Evolutionary conservation across 2,113 vertebrate species (phyloP).

Genomic region (Pseudopipra pipra): DNA sequence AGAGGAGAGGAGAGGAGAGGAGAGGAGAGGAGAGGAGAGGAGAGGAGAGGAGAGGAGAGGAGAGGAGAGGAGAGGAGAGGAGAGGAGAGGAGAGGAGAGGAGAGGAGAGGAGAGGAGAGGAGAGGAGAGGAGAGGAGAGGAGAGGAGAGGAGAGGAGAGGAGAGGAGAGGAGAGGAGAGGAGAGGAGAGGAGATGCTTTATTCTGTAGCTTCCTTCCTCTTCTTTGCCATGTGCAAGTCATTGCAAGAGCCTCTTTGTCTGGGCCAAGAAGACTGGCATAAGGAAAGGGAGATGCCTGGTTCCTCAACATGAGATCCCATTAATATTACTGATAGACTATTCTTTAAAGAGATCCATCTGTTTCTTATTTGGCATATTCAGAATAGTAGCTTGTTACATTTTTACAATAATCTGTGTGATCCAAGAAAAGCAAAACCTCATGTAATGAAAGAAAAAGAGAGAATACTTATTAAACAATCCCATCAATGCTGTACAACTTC

Average conservation of each 20-base stretch:
- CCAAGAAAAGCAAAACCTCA: slow-evolving; percentile 46
- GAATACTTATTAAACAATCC: slow-evolving; percentile 4
- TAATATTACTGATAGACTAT: slow-evolving; percentile 26
- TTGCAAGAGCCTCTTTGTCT: slow-evolving; percentile 8
- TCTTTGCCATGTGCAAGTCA: neutral
- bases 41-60: too few relatives aligned
- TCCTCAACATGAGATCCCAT: neutral
- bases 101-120: too few relatives aligned
- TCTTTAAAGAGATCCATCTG: slow-evolving; percentile 34
- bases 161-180: too few relatives aligned
- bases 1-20: too few relatives aligned
- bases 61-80: too few relatives aligned
- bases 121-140: too few relatives aligned
- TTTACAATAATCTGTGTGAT: slow-evolving; percentile 40
- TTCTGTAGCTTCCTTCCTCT: neutral
- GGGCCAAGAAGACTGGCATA: neutral
- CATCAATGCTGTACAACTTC: neutral
- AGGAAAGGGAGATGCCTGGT: neutral
- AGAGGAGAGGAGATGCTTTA: neutral
- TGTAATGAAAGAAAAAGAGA: slow-evolving; percentile 39
- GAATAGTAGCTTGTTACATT: slow-evolving; percentile 50
- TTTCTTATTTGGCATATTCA: slow-evolving; percentile 45
- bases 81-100: too few relatives aligned
- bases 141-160: too few relatives aligned
- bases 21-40: too few relatives aligned